Base-by-base conservation (phyloP, 1,140 invertebrate genomes). In the Coelopa frigida region DNA sequence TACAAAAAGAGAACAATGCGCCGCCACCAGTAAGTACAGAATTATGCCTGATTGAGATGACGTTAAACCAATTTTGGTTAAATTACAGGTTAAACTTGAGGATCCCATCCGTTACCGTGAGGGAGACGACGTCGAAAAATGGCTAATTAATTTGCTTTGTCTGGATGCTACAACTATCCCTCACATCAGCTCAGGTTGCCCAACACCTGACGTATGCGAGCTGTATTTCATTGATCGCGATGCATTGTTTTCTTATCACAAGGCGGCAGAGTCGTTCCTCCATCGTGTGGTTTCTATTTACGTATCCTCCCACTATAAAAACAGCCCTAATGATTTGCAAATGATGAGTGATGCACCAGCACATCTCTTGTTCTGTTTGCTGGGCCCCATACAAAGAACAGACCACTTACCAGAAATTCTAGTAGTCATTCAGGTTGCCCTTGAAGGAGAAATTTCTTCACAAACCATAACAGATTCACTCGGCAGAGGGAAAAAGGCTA, bases 301-400 rank as follows among this genome's bases (percentile, higher is more conserved):
- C 69, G 95, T 98, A 0, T 82, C 96, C 1, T 98, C 95, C 11
- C 96, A 99, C 77, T 99, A 99, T 66, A 98, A 96, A 81, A 99
- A 99, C 72, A 93, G 87, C 45, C 97, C 97, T 1, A 98, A 99
- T 76, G 97, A 99, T 75, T 74, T 99, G 8, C 95, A 99, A 77
- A 87, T 99, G 80, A 81, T 99, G 73, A 95, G 94, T 10, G 97
- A 99, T 77, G 95, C 96, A 8, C 96, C 96, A 0, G 94, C 93
- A 4, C 96, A 99, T 75, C 89, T 97, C 71, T 68, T 99, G 15
- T 99, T 98, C 74, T 95, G 92, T 61, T 72, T 99, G 12, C 73
- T 99, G 38, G 91, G 91, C 1, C 94, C 95, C 1, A 76, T 84
- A 54, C 74, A 79, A 5, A 76, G 82, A 23, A 75, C 76, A 48